These are phyloP conservation scores for Caenorhabditis zanzibari DNA, from an alignment of 2,888 invertebrate genomes.

Conservation along the genomic window DNA sequence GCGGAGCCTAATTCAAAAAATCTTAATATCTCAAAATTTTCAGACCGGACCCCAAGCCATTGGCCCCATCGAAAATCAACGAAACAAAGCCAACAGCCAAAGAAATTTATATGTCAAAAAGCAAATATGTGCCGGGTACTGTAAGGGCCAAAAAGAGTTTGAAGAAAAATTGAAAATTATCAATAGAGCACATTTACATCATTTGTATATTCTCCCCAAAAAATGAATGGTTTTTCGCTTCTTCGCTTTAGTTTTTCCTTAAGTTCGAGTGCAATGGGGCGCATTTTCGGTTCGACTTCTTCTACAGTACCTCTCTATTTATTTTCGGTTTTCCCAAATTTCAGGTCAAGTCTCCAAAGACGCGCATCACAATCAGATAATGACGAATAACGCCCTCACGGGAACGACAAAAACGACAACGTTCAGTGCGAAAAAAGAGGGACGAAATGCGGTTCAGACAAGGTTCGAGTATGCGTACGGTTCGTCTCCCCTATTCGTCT, in stretches of 20 bases:
- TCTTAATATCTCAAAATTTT: not conserved
- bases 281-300: too few relatives aligned
- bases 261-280: not conserved
- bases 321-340: constrained; percentile 1
- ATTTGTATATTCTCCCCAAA: not conserved
- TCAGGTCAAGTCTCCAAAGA: constrained; percentile 58
- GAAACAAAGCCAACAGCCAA: constrained; percentile 85
- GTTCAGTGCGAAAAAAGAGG: constrained; percentile 68
- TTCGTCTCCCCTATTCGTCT: constrained; percentile 61
- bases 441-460: constrained; percentile 80
- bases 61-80: constrained; percentile 54
- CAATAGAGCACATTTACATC: too few relatives aligned
- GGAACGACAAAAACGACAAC: constrained; percentile 71
- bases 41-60: constrained; percentile 59
- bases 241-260: not conserved
- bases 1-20: not conserved
- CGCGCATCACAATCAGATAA: constrained; percentile 57
- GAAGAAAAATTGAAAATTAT: not conserved
- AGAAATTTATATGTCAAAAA: constrained; percentile 89
- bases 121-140: constrained; percentile 89
- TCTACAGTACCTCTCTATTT: not conserved
- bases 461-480: constrained; percentile 83
- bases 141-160: not conserved
- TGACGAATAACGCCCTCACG: constrained; percentile 61
- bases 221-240: constrained; percentile 2